A percentile compares a stretch with the other conserved stretches of the same genome.
phyloP scores from a whole-genome alignment of 2,113 vertebrate species.

The Azemiops feae region DNA sequence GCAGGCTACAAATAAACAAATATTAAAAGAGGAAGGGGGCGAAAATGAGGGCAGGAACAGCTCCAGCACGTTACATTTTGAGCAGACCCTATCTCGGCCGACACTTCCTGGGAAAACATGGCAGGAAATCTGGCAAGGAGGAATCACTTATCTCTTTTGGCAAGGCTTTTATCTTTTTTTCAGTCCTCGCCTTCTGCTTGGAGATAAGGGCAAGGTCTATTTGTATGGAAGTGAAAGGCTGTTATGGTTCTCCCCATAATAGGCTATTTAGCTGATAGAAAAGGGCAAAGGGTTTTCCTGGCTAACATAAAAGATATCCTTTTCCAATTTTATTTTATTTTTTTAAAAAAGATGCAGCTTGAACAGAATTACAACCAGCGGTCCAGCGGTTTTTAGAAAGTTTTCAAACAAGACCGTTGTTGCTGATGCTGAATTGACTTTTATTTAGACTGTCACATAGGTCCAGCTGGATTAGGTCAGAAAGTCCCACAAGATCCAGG shows the following conservation, averaged over 20 bases:
- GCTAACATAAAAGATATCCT: constrained; percentile 58
- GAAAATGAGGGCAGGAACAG: neutral
- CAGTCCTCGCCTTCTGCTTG: constrained; percentile 54
- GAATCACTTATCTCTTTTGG: constrained; percentile 59
- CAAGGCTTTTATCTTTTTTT: constrained; percentile 35
- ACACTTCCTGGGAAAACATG: constrained; percentile 58
- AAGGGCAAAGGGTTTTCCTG: constrained; percentile 61
- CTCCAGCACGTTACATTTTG: neutral
- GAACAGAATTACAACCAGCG: constrained; percentile 33
- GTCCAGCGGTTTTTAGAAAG: constrained; percentile 42
- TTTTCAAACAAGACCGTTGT: constrained; percentile 34
- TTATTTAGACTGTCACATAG: neutral
- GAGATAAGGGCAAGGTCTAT: constrained; percentile 68
- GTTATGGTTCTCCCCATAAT: constrained; percentile 64
- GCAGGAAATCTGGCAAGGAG: constrained; percentile 61
- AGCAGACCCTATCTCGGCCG: constrained; percentile 49
- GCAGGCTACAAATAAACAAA: neutral
- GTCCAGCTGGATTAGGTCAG: neutral
- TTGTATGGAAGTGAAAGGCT: constrained; percentile 64
- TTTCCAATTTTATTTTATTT: constrained; percentile 21
- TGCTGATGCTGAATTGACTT: neutral
- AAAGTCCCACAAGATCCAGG: neutral
- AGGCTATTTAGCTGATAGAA: constrained; percentile 56
- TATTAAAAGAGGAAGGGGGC: neutral
- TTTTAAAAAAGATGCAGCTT: neutral